These are phyloP conservation scores for Cariama cristata DNA, from an alignment of 2,113 vertebrate species.

Conservation along the genomic window DNA sequence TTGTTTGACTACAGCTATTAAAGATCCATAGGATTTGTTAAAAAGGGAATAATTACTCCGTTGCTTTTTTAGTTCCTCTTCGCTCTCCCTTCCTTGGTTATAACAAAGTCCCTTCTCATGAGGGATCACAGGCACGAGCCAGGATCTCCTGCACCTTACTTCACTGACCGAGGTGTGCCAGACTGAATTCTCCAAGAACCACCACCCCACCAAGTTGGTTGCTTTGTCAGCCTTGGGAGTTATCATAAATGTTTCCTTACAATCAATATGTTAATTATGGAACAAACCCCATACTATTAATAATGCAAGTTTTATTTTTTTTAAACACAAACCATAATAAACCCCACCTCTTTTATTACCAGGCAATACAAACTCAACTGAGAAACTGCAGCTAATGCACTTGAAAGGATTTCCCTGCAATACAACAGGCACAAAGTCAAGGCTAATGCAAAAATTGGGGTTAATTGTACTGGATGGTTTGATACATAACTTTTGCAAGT, in stretches of 20 bases:
- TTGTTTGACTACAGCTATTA: constrained; percentile 33
- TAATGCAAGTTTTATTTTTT: neutral
- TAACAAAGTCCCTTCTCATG: neutral
- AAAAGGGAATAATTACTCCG: constrained; percentile 27
- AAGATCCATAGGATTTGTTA: constrained; percentile 21
- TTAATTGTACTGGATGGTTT: neutral
- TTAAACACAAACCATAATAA: neutral
- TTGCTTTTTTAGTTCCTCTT: neutral
- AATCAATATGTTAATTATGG: neutral
- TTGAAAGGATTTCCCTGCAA: neutral
- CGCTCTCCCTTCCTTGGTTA: neutral
- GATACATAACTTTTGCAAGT: neutral
- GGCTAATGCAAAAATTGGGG: neutral
- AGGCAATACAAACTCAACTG: neutral
- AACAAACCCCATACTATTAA: neutral
- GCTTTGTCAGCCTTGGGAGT: neutral
- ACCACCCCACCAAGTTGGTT: neutral
- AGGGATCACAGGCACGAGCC: neutral
- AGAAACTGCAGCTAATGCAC: neutral
- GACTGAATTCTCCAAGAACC: neutral
- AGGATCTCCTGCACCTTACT: neutral
- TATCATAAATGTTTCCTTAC: neutral
- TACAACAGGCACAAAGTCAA: accelerated
- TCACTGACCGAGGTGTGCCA: neutral
- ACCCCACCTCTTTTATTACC: neutral